phyloP scores from a whole-genome alignment of 2,797 vertebrate species.

The Champsocephalus esox region DNA sequence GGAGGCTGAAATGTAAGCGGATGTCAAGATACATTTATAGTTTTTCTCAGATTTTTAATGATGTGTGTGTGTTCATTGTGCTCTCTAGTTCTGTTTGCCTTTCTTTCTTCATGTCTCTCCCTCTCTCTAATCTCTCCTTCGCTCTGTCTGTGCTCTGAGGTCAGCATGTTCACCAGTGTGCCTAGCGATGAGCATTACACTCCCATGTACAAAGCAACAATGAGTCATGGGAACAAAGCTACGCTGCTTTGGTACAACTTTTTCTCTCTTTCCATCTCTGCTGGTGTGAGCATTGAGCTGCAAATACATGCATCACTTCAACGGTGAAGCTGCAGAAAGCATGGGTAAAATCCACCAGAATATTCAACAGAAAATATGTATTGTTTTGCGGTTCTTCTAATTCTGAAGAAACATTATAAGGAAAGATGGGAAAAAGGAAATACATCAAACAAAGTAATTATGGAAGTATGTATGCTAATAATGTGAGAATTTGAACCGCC shows the following conservation, averaged over 20 bases:
- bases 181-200: conserved; percentile 67
- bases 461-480: neutral
- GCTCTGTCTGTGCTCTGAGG: conserved; percentile 38
- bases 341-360: conserved; percentile 36
- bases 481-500: neutral
- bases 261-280: conserved; percentile 43
- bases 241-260: conserved; percentile 39
- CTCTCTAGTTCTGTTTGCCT: conserved; percentile 36
- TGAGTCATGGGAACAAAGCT: conserved; percentile 74
- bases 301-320: conserved; percentile 55
- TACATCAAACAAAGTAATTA: neutral
- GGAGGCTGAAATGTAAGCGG: conserved; percentile 55
- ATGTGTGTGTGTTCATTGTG: conserved; percentile 43
- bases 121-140: conserved; percentile 3
- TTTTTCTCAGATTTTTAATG: conserved; percentile 64
- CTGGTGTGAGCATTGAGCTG: conserved; percentile 47
- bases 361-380: conserved; percentile 40
- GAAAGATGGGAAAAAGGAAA: neutral
- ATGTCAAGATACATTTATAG: conserved; percentile 69
- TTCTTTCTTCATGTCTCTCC: neutral
- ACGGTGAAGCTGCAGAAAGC: conserved; percentile 37
- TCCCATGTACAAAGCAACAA: conserved; percentile 66
- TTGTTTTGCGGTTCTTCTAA: conserved; percentile 16
- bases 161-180: conserved; percentile 67
- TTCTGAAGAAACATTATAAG: neutral